Base-by-base conservation (phyloP, 2,797 vertebrate species). In the Smutsia temminckii region DNA sequence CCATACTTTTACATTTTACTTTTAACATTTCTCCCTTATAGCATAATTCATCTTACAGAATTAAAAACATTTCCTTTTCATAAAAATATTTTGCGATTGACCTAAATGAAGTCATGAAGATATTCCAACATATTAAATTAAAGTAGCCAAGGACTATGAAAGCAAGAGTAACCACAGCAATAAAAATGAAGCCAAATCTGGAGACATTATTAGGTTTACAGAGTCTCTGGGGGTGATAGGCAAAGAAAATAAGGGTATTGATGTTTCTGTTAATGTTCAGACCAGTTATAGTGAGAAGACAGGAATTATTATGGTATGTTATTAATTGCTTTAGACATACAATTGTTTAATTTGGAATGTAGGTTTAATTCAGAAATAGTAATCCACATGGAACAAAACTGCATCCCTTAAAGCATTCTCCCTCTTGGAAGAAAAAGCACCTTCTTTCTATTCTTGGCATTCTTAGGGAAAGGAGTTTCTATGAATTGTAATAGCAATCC, bases 281-380 rank as follows among this genome's bases (percentile, higher is more conserved):
- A 77, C 8, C 7, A 4, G 66, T 40, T 80, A 77, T 6, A 37
- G 25, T 13, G 63, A 91, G 53, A 87, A 87, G 63, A 91, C 74
- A 92, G 51, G 57, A 11, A 1, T 89, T 61, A 77, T 0, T 59
- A 2, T 0, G 27, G 6, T 6, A 49, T 61, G 20, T 32, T n/a
- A n/a, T 32, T 93, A 85, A 83, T 34, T 87, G n/a, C 55, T 85
- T 34, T 68, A 40, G 57, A 63, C 96, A 92, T 32, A 46, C 71
- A 87, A 68, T 8, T 46, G 59, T 71, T 96, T 96, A 79, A 96
- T 79, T 96, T 92, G 59, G 59, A 93, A 63, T 23, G 84, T 21
- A 96, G 6, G 32, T n/a, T 42, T 59, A 40, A 78, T 32, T 84
- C 91, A 77, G 53, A 90, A 84, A 49, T 64, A 49, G 69, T 53